A percentile compares a stretch with the other conserved stretches of the same genome.
phyloP scores from a whole-genome alignment of 1,140 invertebrate genomes.

The Diorhabda carinulata region DNA sequence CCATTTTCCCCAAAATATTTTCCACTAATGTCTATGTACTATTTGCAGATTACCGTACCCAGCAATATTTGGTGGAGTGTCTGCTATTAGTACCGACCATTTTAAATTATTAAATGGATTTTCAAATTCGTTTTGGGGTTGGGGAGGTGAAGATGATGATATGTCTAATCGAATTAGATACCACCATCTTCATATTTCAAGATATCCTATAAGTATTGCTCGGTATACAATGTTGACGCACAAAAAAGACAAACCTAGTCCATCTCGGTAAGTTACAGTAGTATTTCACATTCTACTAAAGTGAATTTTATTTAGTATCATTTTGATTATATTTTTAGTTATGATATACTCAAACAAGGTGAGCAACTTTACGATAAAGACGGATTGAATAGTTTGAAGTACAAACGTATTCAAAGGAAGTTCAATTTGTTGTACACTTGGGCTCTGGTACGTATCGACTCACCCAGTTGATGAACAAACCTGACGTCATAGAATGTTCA shows the following conservation, averaged over 20 bases:
- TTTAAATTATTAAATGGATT: slow-evolving; percentile 84
- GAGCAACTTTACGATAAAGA: slow-evolving; percentile 78
- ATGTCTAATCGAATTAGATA: slow-evolving; percentile 81
- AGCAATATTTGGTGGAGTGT: slow-evolving; percentile 86
- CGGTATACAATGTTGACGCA: slow-evolving; percentile 89
- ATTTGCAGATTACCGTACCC: slow-evolving; percentile 75
- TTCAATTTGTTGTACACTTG: slow-evolving; percentile 72
- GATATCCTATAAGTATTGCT: slow-evolving; percentile 82
- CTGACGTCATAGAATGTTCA: background rate
- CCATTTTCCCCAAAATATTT: too few relatives aligned
- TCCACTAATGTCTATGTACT: background rate
- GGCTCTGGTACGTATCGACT: slow-evolving; percentile 63
- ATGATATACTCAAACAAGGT: slow-evolving; percentile 77
- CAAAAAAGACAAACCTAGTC: slow-evolving; percentile 83
- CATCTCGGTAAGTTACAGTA: slow-evolving; percentile 63
- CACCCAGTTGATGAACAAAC: slow-evolving; percentile 53
- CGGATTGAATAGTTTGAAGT: slow-evolving; percentile 83
- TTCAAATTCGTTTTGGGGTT: slow-evolving; percentile 89
- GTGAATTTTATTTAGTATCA: background rate
- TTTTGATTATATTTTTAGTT: slow-evolving; percentile 53
- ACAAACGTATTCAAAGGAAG: slow-evolving; percentile 66
- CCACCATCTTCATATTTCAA: slow-evolving; percentile 74
- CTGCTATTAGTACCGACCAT: slow-evolving; percentile 76
- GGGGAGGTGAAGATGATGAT: slow-evolving; percentile 92
- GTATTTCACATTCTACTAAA: background rate